Percentiles rank a stretch among this genome's conserved stretches.
Evolutionary conservation across 2,113 vertebrate genomes (phyloP).

Genomic region (Nettapus auritus): DNA sequence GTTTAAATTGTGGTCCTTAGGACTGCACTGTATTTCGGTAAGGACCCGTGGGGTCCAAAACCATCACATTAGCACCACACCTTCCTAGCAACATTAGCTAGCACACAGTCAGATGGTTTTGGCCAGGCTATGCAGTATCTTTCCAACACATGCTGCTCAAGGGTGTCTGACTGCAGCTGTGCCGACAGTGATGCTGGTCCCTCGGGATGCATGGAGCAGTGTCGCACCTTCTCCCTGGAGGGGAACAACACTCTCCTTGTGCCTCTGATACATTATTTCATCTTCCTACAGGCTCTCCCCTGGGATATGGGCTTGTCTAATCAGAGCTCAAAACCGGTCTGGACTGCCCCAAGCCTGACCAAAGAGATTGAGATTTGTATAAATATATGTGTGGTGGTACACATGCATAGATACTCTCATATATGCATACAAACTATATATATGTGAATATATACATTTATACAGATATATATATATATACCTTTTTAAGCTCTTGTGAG

Average conservation of each 20-base stretch:
- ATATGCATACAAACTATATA: background rate
- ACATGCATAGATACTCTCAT: background rate
- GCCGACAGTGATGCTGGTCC: background rate
- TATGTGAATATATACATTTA: accelerated
- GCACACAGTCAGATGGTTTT: background rate
- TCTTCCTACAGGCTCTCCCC: background rate
- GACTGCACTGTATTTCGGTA: background rate
- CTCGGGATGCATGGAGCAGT: background rate
- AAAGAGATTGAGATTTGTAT: background rate
- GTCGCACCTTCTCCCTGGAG: background rate
- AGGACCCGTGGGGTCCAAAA: accelerated
- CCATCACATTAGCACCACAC: background rate
- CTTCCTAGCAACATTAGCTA: background rate
- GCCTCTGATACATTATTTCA: accelerated
- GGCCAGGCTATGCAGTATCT: background rate
- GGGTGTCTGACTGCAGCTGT: accelerated
- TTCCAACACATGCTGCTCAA: background rate
- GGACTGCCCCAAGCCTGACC: background rate
- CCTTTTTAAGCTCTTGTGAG: background rate
- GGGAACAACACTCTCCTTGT: background rate
- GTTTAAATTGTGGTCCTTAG: background rate
- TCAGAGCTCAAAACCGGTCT: background rate
- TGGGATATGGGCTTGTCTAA: background rate
- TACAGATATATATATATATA: too few relatives aligned
- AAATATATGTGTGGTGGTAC: too few relatives aligned